Conservation (phyloP, 2,888 invertebrate genomes). For the Acronicta leporina region DNA sequence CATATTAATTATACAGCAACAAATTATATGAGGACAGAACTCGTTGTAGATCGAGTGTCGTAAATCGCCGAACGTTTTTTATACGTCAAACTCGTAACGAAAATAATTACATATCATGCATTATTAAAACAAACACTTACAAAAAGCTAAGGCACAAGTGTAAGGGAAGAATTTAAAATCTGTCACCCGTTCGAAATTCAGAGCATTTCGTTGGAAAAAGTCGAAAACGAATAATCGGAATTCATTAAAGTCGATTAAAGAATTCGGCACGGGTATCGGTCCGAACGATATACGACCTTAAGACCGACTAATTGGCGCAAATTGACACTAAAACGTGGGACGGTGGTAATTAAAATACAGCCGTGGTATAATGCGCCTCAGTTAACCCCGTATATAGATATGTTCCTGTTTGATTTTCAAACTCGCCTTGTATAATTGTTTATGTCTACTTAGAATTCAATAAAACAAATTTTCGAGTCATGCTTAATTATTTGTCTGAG, state of each 20-base stretch:
- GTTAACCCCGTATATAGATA: slow-evolving; percentile 47
- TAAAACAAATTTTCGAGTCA: slow-evolving; percentile 57
- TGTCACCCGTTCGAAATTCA: slow-evolving; percentile 86
- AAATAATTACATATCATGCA: slow-evolving; percentile 86
- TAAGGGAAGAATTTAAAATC: slow-evolving; percentile 88
- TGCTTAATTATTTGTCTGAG: slow-evolving; percentile 55
- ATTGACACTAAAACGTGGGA: slow-evolving; percentile 73
- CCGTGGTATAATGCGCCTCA: slow-evolving; percentile 55
- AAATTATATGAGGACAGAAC: slow-evolving; percentile 54
- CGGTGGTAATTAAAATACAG: slow-evolving; percentile 68
- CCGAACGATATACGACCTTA: slow-evolving; percentile 69
- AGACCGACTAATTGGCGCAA: slow-evolving; percentile 73
- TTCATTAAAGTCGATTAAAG: slow-evolving; percentile 82
- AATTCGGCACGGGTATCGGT: slow-evolving; percentile 71
- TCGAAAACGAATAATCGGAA: slow-evolving; percentile 77
- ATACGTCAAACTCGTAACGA: slow-evolving; percentile 68
- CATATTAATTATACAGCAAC: slow-evolving; percentile 58
- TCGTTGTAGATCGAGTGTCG: slow-evolving; percentile 57
- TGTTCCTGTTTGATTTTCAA: slow-evolving; percentile 57
- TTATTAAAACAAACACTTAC: slow-evolving; percentile 80
- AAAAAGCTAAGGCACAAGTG: slow-evolving; percentile 82
- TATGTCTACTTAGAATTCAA: slow-evolving; percentile 58
- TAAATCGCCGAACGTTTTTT: slow-evolving; percentile 73
- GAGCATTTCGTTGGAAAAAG: slow-evolving; percentile 80
- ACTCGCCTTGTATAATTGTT: slow-evolving; percentile 57